Percentiles rank a stretch among this genome's conserved stretches.
phyloP scores from a whole-genome alignment of 2,888 invertebrate species.

The Stegophylla sp. region DNA sequence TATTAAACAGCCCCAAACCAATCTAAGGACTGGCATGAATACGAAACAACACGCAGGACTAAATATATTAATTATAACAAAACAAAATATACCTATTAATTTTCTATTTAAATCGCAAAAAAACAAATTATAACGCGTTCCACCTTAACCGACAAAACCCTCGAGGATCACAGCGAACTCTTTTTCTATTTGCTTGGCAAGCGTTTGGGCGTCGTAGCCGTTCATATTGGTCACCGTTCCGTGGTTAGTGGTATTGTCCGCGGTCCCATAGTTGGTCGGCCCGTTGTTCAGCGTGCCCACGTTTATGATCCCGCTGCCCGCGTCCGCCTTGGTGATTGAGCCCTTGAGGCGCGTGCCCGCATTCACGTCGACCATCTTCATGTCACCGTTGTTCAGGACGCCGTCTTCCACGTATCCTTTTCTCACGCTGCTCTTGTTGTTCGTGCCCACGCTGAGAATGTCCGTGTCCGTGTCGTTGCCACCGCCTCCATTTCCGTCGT shows the following conservation, averaged over 20 bases:
- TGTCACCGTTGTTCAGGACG: not conserved
- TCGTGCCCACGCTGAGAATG: not conserved
- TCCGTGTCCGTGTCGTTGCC: accelerated
- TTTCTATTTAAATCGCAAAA: too few relatives aligned
- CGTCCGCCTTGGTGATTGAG: not conserved
- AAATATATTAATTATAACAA: too few relatives aligned
- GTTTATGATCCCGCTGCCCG: not conserved
- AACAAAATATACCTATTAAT: too few relatives aligned
- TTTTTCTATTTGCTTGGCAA: too few relatives aligned
- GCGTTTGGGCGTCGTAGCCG: not conserved
- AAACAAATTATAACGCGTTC: too few relatives aligned
- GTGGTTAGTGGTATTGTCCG: not conserved
- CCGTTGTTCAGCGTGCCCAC: slow-evolving; percentile 23
- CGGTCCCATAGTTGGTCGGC: not conserved
- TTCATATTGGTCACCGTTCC: not conserved
- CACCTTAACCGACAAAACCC: too few relatives aligned
- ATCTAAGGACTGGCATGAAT: too few relatives aligned
- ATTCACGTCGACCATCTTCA: not conserved
- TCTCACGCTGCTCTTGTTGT: accelerated
- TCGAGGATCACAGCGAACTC: too few relatives aligned
- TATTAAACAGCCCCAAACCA: too few relatives aligned
- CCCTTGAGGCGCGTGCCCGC: not conserved
- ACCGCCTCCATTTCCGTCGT: not conserved
- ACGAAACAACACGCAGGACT: too few relatives aligned
- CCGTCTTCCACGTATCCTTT: not conserved